Conservation (phyloP, 92 coral and sea anemone genomes). For the Phymanthus crucifer region DNA sequence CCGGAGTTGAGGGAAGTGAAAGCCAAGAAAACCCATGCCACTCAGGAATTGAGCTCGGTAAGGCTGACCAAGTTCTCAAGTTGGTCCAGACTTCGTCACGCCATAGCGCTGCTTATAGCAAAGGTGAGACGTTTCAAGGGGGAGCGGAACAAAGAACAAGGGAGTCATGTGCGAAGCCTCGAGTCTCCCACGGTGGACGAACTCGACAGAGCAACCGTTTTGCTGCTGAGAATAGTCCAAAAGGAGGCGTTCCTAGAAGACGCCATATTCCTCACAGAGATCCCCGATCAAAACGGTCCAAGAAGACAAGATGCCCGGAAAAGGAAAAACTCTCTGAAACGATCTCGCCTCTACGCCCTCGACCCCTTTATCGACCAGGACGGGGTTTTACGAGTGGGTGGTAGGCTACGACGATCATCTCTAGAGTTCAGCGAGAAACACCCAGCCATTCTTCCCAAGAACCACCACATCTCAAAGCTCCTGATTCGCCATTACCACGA, state of each 20-base stretch:
- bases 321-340: neutral
- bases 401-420: slow-evolving; percentile 23
- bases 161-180: neutral
- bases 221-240: neutral
- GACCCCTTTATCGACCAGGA: slow-evolving; percentile 38
- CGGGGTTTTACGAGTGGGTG: slow-evolving; percentile 38
- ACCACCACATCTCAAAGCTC: slow-evolving; percentile 31
- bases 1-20: no score
- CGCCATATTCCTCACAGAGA: no score
- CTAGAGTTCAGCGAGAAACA: slow-evolving; percentile 29
- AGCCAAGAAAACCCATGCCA: no score
- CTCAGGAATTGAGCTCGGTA: no score
- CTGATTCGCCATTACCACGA: slow-evolving; percentile 27
- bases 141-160: neutral
- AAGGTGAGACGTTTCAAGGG: neutral
- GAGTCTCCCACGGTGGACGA: neutral
- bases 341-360: slow-evolving; percentile 5
- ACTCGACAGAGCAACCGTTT: neutral
- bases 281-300: no score
- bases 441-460: slow-evolving; percentile 36
- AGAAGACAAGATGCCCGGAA: no score
- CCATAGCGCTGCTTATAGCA: no score
- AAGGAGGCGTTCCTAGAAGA: neutral
- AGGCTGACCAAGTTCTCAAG: no score
- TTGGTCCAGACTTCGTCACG: no score